Base-by-base conservation (phyloP, 1,140 invertebrate genomes). In the Dreissena polymorpha region DNA sequence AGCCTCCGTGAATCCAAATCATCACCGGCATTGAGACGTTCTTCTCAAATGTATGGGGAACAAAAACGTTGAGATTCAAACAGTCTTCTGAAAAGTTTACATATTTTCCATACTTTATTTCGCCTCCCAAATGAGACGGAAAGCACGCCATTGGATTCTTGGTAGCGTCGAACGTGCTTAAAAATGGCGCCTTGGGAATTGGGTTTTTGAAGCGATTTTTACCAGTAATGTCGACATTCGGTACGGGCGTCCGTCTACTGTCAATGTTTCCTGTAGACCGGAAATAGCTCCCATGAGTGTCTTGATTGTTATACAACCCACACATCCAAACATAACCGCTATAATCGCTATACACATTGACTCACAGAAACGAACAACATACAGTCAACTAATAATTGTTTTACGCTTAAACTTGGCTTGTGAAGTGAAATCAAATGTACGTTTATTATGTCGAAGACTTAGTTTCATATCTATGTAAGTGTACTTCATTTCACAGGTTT, bases 1-100 rank as follows among this genome's bases (percentile, higher is more conserved):
- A 97, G 68, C 98, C 98, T 53, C 98, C 98, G 92, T 97, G 99
- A 80, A 99, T 96, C 98, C 98, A 99, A 27, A 99, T 95, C 95
- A 99, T 96, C n/a, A 98, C 97, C 27, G 77, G 77, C 67, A 81
- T 23, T 84, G 78, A 53, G 0, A 53, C 25, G 25, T n/a, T 53
- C 2, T 10, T 68, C 14, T 27, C 88, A 96, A 74, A 23, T 6
- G 57, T 65, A 72, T 77, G 39, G 3, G 97, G 97, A 85, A 95
- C 90, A 93, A 94, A 95, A 6, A 99, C 96, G 92, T 98, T 99
- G 72, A 99, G 94, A 92, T 97, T 98, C 12, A 99, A 95, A 93
- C 98, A 75, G 63, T 65, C 73, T 60, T 39, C 23, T n/a, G 14
- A n/a, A 23, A 27, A 23, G 18, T 27, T 77, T 51, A 68, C 25